These are phyloP conservation scores for Miopithecus talapoin DNA, from an alignment of 2,797 vertebrate genomes.

Conservation along the genomic window DNA sequence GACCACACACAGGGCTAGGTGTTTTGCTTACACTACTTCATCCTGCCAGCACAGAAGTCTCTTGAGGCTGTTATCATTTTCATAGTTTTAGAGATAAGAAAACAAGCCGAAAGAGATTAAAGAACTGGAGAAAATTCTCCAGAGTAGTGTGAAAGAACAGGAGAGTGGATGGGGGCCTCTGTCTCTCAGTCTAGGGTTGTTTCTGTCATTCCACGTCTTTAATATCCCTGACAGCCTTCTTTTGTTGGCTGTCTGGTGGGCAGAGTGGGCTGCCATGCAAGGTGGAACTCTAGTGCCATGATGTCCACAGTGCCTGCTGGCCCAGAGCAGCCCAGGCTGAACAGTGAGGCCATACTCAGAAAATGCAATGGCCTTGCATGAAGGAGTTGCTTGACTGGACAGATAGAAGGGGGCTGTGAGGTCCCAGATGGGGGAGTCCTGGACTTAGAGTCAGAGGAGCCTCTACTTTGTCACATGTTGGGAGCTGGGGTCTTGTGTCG, in stretches of 20 bases:
- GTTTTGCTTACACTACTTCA: accelerated
- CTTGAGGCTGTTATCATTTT: neutral
- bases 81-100: neutral
- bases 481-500: accelerated
- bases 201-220: neutral
- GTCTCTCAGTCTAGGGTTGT: neutral
- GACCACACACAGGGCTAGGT: neutral
- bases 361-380: accelerated
- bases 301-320: no score
- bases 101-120: neutral
- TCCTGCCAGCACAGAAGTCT: neutral
- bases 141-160: no score
- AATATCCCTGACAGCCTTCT: neutral
- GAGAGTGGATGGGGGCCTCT: no score
- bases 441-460: neutral
- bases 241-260: neutral
- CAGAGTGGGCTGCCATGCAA: accelerated
- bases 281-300: no score
- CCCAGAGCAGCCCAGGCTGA: neutral
- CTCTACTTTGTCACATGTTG: neutral
- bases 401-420: neutral
- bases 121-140: neutral
- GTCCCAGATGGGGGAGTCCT: accelerated
- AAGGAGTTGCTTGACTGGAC: neutral
- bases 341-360: neutral